Base-by-base conservation (phyloP, 2,888 invertebrate genomes). In the Quadriops clusia region DNA sequence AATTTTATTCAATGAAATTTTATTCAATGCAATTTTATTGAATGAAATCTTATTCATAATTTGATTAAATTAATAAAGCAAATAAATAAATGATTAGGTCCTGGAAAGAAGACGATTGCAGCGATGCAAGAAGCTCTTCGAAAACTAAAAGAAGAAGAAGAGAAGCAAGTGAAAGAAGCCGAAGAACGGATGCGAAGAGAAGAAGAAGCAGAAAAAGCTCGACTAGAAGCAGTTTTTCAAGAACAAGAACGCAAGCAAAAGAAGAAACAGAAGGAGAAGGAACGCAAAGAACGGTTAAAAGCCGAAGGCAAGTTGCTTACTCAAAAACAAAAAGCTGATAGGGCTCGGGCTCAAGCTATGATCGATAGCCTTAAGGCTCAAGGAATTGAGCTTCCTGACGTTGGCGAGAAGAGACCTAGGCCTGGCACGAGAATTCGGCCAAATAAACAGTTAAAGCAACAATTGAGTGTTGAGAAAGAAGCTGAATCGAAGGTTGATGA, bases 231-330 rank as follows among this genome's bases (percentile, higher is more conserved):
- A 41, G 60, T 79, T 23, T 63, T 80, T 34, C 60, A 85, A 40
- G 94, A 94, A 55, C 80, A 86, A 48, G 94, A 95, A 56, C 69
- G 72, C 39, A 91, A 84, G 53, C 87, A 86, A 42, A 77, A 74
- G 52, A 89, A 82, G 56, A 95, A 90, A 55, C 80, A 82, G 50
- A 87, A 85, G 50, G 90, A 93, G 61, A 90, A 87, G 52, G 93
- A 93, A 53, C 72, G 85, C 28, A 90, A 87, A 59, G 90, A 90
- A 50, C 72, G 89, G 51, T 67, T 91, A 45, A 95, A 95, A 60
- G 87, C 86, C n/a, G 95, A 95, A 63, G 97, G 97, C 3, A 95
- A 91, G 61, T 67, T 91, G 17, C 62, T 95, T 34, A 93, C 93
- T 2, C 78, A 86, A 1, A 93, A 93, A 58, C 93, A 98, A 56